Base-by-base conservation (phyloP, 2,888 invertebrate genomes). In the Drosophila lacicola region DNA sequence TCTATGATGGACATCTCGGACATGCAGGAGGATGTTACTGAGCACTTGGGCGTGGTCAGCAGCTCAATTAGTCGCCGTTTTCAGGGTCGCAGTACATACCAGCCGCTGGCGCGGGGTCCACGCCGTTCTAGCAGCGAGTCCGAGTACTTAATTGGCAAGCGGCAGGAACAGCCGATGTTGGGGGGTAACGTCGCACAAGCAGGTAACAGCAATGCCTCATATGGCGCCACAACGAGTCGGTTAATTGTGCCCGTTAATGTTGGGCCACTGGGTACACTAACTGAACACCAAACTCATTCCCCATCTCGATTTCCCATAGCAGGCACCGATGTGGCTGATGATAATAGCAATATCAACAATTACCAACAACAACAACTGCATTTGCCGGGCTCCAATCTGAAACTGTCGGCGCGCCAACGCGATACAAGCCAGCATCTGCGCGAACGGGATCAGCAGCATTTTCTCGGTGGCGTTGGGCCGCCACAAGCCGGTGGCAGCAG, bases 1-100 rank as follows among this genome's bases (percentile, higher is more conserved):
- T 96, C 97, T 17, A 98, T 98, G 98, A 97, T 97, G 96, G 98
- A 99, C 91, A 95, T 99, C n/a, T 97, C 98, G 0, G 99, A 99
- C 92, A 97, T 99, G 42, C 96, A 96, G 78, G 95, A 96, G 70
- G 98, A 99, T 91, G 96, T 99, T 54, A 95, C 96, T 34, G 98
- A 99, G 91, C 98, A 99, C 91, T 94, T 98, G 62, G 96, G 97
- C 14, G 97, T 98, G 65, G 97, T 98, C 46, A 95, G 95, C 78
- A 96, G 96, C 83, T 95, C 96, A 14, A 94, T 97, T 75, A 96
- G 96, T 90, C 94, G 96, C 45, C 93, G 96, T 71, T 95, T 97
- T 74, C 94, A 96, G 47, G 96, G 96, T n/a, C 95, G 96, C 75
- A 95, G 95, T 51, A 95, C 94, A 92, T 96, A 96, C 91, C 95